Base-by-base conservation (phyloP, 2,888 invertebrate species). In the Andrena chrysosceles region DNA sequence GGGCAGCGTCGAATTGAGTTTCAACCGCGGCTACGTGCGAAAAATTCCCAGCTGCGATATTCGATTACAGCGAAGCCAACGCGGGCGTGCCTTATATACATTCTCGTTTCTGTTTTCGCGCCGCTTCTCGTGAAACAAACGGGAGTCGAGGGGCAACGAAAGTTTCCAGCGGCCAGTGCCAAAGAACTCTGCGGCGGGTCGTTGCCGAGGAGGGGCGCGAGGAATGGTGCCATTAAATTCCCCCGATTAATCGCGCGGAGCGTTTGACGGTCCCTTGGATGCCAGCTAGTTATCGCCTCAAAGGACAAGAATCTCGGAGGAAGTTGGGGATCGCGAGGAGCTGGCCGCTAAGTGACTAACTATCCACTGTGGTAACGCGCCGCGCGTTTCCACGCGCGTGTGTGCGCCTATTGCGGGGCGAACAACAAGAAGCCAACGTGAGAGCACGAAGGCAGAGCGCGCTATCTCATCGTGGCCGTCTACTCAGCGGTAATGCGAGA, bases 401-500 rank as follows among this genome's bases (percentile, higher is more conserved):
- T 62, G 48, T 7, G 8, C 29, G 35, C 52, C 29, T 29, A 33
- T 56, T 56, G 29, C n/a, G 42, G 56, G n/a, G 48, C 35, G 77
- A 64, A 60, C 52, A 23, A 52, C 63, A 23, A 62, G 76, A 59
- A 42, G 63, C 54, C 29, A 77, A 83, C 76, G 82, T 49, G 84
- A 81, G 81, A 78, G 68, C 52, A 33, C 42, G 54, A 35, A 8
- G 16, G 68, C 3, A 42, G 78, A 52, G 49, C 35, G 66, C 79
- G 78, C 85, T 87, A 89, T 88, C 89, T 88, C 85, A 76, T 77
- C 75, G 82, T 42, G 69, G 76, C 33, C 82, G 76, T 83, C 87
- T 87, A 89, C 86, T 91, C 90, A 90, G 89, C 91, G 87, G 92
- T 93, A 93, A 93, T 90, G 89, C 90, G 91, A 93, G 91, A 89